phyloP scores from a whole-genome alignment of 1,140 invertebrate species.

The Lepidurus apus region DNA sequence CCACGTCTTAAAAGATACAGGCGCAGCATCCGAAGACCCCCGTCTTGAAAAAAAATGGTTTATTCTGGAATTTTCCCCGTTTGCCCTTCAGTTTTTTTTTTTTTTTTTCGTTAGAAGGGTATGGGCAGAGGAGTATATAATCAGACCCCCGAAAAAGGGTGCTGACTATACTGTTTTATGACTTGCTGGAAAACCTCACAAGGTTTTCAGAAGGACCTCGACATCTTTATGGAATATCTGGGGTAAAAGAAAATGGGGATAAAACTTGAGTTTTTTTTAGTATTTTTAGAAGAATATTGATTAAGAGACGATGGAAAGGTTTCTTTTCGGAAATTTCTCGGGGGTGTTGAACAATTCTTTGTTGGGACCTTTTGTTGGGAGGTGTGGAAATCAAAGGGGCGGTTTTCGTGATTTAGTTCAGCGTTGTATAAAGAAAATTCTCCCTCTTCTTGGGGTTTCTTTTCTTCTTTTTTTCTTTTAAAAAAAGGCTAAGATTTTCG shows the following conservation, averaged over 20 bases:
- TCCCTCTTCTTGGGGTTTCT: background rate
- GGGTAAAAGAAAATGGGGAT: background rate
- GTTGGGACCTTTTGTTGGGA: background rate
- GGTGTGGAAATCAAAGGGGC: background rate
- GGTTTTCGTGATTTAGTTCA: background rate
- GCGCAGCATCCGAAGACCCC: background rate
- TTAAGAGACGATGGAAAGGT: background rate
- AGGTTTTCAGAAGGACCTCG: background rate
- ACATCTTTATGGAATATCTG: slow-evolving; percentile 19
- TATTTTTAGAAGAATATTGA: slow-evolving; percentile 9
- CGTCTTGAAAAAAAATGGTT: background rate
- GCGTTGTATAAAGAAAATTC: background rate
- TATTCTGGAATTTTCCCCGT: background rate
- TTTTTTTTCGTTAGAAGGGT: background rate
- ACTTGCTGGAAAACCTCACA: background rate
- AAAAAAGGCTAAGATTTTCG: background rate
- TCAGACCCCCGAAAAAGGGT: background rate
- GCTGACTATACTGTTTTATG: slow-evolving; percentile 22
- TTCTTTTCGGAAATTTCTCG: background rate
- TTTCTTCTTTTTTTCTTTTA: background rate
- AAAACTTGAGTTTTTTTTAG: background rate
- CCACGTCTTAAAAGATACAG: background rate
- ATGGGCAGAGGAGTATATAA: background rate
- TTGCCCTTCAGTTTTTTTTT: background rate
- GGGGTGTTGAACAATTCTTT: background rate